A percentile compares a stretch with the other conserved stretches of the same genome.
These are phyloP conservation scores for Deroptyus accipitrinus DNA, from an alignment of 2,113 vertebrate species.

Conservation along the genomic window DNA sequence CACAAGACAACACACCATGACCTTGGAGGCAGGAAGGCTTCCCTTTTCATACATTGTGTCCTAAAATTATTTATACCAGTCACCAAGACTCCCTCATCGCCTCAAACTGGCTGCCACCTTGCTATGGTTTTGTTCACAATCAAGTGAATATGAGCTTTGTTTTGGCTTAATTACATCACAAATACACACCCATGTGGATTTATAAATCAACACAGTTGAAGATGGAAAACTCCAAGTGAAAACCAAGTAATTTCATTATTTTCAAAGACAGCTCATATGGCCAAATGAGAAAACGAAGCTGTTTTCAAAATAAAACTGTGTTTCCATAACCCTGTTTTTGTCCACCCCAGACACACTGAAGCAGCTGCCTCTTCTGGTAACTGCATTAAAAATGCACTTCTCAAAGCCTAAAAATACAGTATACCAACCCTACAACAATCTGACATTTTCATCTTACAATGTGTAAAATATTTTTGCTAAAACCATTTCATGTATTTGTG, in stretches of 20 bases:
- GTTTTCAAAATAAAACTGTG: neutral
- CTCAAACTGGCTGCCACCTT: neutral
- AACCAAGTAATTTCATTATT: neutral
- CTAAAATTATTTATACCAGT: neutral
- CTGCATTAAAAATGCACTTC: neutral
- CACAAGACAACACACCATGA: rapidly evolving
- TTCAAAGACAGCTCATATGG: neutral
- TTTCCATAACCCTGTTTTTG: neutral
- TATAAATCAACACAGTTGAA: neutral
- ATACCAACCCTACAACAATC: neutral
- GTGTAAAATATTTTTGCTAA: neutral
- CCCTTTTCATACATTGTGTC: rapidly evolving
- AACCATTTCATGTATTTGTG: neutral
- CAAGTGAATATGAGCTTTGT: neutral
- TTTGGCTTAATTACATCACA: neutral
- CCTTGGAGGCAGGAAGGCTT: neutral
- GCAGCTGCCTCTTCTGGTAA: neutral
- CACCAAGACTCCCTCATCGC: neutral
- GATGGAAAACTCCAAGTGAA: neutral
- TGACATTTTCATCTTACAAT: neutral
- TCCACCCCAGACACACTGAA: neutral
- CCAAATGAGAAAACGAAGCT: neutral
- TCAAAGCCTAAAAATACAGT: neutral
- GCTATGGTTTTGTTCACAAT: rapidly evolving
- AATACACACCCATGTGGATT: rapidly evolving